Conservation (phyloP, 2,113 vertebrate species). For the Leiothrix lutea region DNA sequence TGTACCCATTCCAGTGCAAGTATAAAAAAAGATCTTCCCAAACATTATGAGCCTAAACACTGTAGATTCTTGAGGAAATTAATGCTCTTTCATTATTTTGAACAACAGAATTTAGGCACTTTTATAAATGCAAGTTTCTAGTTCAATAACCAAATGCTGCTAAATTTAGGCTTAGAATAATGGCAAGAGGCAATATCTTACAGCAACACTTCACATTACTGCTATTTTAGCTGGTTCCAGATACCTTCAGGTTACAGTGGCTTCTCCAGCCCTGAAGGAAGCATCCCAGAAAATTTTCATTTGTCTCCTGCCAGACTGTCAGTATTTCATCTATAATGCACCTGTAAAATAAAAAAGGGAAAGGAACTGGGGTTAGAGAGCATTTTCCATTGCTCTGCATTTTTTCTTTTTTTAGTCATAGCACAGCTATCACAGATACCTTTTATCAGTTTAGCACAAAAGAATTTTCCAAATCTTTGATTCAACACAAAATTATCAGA, state of each 20-base stretch:
- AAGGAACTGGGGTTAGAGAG: not conserved
- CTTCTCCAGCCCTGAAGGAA: not conserved
- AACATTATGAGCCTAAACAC: not conserved
- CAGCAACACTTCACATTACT: not conserved
- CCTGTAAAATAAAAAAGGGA: not conserved
- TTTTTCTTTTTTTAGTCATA: not conserved
- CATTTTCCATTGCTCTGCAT: not conserved
- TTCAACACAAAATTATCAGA: not conserved
- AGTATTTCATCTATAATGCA: not conserved
- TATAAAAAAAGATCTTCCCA: not conserved
- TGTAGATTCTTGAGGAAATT: not conserved
- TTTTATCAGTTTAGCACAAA: not conserved
- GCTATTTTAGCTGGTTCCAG: not conserved
- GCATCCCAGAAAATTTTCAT: not conserved
- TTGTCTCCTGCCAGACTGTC: not conserved
- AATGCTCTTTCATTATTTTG: not conserved
- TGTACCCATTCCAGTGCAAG: not conserved
- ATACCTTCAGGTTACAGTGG: not conserved
- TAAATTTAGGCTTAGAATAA: not conserved
- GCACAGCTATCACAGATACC: not conserved
- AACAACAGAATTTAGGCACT: not conserved
- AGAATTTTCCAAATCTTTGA: not conserved
- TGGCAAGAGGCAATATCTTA: rapidly evolving
- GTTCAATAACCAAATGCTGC: not conserved
- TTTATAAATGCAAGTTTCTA: not conserved